Percentiles rank a stretch among this genome's conserved stretches.
Evolutionary conservation across 2,113 vertebrate species (phyloP).

Genomic region (Amphiprion ocellaris): DNA sequence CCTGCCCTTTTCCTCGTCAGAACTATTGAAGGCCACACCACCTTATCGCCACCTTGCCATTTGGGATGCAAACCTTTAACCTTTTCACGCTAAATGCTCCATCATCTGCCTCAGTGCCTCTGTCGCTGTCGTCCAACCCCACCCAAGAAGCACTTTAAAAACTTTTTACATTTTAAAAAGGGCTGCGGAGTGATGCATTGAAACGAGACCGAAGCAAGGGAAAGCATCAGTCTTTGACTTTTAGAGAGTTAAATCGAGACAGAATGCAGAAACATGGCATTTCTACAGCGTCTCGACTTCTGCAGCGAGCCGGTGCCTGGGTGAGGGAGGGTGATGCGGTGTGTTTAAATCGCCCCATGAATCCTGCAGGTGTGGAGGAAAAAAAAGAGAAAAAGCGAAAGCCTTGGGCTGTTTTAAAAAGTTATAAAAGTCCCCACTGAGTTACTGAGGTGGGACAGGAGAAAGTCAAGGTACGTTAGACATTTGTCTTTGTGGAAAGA

Average conservation of each 20-base stretch:
- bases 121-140: not conserved
- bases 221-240: conserved; percentile 48
- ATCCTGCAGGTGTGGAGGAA: conserved; percentile 49
- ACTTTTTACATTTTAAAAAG: conserved; percentile 48
- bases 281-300: conserved; percentile 59
- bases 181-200: conserved; percentile 46
- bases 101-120: conserved; percentile 57
- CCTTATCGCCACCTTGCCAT: conserved; percentile 71
- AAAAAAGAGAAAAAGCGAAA: conserved; percentile 48
- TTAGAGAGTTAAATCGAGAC: conserved; percentile 44
- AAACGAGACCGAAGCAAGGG: conserved; percentile 34
- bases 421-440: conserved; percentile 57
- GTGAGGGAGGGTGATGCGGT: conserved; percentile 9
- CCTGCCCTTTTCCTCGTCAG: conserved; percentile 73
- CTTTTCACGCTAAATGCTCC: conserved; percentile 73
- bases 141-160: conserved; percentile 46
- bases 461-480: conserved; percentile 68
- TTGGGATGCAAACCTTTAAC: conserved; percentile 75
- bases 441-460: conserved; percentile 64
- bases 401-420: conserved; percentile 65
- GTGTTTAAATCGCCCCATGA: conserved; percentile 52
- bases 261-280: conserved; percentile 68
- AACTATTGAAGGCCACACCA: conserved; percentile 61
- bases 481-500: conserved; percentile 58
- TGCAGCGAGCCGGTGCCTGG: conserved; percentile 15